Evolutionary conservation across 1,140 invertebrate species (phyloP), one percentile per base, ranked within the genome.

Genomic region (Drosophila mayri): DNA sequence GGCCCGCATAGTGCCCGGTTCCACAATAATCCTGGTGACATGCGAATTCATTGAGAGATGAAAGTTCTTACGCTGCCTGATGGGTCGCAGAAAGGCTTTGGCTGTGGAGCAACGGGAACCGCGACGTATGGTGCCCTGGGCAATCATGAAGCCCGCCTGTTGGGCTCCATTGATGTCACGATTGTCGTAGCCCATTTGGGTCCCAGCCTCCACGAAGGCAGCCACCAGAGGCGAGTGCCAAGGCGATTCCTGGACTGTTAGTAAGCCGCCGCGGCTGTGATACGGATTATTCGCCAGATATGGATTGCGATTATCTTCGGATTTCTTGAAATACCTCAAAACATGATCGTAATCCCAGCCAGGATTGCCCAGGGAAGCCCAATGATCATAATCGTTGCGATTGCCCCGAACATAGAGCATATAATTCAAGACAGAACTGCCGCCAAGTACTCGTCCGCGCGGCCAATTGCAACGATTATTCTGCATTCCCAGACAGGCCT

Each of bases 271-370:
- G 0, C 93, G 94, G 0, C 94, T 94, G 79, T 98, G 97, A 84
- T 97, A 97, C 3, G 94, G 94, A 16, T 76, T 90, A 49, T 94
- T 96, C 11, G 94, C 94, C 30, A 97, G 83, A 84, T 97, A 97
- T 0, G 97, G 96, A 92, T 97, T 97, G 20, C 97, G 94, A 88
- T 97, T 97, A 78, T 98, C 97, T 92, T 98, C 97, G 0, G 97
- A 97, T 91, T 98, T 98, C 57, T 96, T 96, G 85, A 98, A 98
- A 75, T 98, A 98, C n/a, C 95, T 95, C 0, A 98, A 92, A 0
- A 97, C 96, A 43, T 97, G 95, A n/a, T 96, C 93, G 92, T 98
- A 99, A 1, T 96, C 96, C 98, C 98, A 99, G 10, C 97, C 96
- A 1, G 95, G 93, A 87, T 98, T 98, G 0, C 98, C 98, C 28